Base-by-base conservation (phyloP, 2,888 invertebrate species). In the Drosophila bunnanda region DNA sequence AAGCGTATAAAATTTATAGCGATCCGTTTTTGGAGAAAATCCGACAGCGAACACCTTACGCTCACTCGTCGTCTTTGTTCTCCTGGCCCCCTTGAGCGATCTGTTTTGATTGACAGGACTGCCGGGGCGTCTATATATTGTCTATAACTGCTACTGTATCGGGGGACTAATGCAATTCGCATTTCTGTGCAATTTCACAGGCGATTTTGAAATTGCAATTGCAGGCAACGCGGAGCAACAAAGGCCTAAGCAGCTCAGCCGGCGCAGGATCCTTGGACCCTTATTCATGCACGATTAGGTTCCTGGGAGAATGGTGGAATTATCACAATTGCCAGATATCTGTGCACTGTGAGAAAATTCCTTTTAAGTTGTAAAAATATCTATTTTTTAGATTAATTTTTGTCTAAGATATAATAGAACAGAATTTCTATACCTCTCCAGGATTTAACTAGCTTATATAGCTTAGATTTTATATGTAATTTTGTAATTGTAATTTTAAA, bases 1-100 rank as follows among this genome's bases (percentile, higher is more conserved):
- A 82, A 85, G 88, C 79, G 85, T 85, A 85, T 85, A 85, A 83
- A 86, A 85, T 85, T 85, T 85, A 85, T 87, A 78, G 85, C 82
- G 75, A 54, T 66, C 61, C 44, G 56, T 73, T 80, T 75, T 73
- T 41, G 69, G 62, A 76, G 84, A 76, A 86, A 82, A 85, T 84
- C 80, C 80, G 85, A 87, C 85, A 85, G 88, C 85, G 69, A 58
- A 87, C 85, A 85, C 88, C 85, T 84, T 85, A 83, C 75, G 55
- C 48, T 41, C 74, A 68, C 74, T 67, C 38, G 17, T 13, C 17
- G 48, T 32, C 30, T 20, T 30, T 9, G 9, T 3, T 7, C 32
- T 28, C 12, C 41, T 6, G 7, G 2, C 13, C 25, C 12, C 39
- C 46, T 50, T 38, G 38, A 55, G 59, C 41, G 50, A 56, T 61